Percentiles rank a stretch among this genome's conserved stretches.
Conservation (phyloP, 2,113 vertebrate genomes). For the Numenius arquata region DNA sequence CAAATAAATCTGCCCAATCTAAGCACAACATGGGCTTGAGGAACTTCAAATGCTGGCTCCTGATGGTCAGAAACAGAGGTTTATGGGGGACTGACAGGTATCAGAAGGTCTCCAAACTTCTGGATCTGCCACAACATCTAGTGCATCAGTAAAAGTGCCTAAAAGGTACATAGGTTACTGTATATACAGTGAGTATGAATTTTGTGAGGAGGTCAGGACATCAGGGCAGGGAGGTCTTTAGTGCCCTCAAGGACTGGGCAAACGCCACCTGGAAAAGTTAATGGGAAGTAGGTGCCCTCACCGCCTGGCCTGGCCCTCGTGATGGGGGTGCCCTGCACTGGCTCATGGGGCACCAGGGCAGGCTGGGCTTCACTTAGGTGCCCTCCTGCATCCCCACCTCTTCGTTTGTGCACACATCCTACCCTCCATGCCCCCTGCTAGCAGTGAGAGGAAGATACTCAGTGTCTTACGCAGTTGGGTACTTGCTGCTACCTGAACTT, state of each 20-base stretch:
- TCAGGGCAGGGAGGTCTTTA: background rate
- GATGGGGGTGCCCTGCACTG: background rate
- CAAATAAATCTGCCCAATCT: background rate
- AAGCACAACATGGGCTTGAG: background rate
- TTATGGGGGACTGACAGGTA: fast-evolving
- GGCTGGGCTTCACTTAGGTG: background rate
- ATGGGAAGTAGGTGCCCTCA: background rate
- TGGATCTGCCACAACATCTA: fast-evolving
- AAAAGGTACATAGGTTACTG: background rate
- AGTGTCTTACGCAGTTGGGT: fast-evolving
- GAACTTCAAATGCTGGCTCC: background rate
- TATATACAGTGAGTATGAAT: background rate
- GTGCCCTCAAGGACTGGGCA: background rate
- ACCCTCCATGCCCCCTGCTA: background rate
- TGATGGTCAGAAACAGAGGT: background rate
- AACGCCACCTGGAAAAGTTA: background rate
- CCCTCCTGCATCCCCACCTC: no score
- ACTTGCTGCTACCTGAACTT: background rate
- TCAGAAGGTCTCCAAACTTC: background rate
- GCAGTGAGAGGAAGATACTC: background rate
- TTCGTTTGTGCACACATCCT: fast-evolving
- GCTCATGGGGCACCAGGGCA: no score
- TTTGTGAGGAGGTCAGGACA: background rate
- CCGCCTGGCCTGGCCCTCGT: background rate
- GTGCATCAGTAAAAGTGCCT: background rate